phyloP scores from a whole-genome alignment of 2,797 vertebrate genomes.

The Myioborus miniatus region DNA sequence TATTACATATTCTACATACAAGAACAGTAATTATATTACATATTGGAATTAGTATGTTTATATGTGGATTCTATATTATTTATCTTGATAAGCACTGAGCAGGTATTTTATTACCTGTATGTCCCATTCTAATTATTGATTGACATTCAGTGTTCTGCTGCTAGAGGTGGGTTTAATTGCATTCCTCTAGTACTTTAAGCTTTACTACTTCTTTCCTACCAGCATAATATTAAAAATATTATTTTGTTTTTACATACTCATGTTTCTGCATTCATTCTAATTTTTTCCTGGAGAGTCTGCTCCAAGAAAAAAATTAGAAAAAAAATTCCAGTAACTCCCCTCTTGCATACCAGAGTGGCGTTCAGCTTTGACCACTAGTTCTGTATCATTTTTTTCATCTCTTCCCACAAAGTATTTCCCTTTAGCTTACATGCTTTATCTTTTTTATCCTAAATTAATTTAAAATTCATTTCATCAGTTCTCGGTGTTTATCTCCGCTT shows the following conservation, averaged over 20 bases:
- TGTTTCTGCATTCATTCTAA: neutral
- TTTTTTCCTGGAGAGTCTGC: neutral
- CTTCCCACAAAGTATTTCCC: neutral
- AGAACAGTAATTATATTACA: neutral
- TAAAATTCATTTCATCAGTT: constrained; percentile 23
- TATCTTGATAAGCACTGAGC: neutral
- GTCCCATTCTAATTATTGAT: neutral
- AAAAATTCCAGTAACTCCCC: neutral
- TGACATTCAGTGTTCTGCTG: neutral
- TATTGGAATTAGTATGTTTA: neutral
- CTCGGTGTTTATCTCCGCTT: neutral
- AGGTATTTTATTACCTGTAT: neutral
- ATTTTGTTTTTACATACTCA: neutral
- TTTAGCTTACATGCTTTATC: neutral
- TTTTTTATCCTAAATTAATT: neutral
- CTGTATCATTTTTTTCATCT: neutral
- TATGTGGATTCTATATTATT: neutral
- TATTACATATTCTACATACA: neutral
- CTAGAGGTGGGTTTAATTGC: neutral
- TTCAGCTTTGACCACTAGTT: neutral
- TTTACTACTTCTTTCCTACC: neutral
- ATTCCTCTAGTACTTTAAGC: neutral
- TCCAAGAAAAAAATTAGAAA: neutral
- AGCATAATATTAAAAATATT: neutral
- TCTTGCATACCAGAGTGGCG: neutral